Base-by-base conservation (phyloP, 2,888 invertebrate species). In the Bellardia pandia region DNA sequence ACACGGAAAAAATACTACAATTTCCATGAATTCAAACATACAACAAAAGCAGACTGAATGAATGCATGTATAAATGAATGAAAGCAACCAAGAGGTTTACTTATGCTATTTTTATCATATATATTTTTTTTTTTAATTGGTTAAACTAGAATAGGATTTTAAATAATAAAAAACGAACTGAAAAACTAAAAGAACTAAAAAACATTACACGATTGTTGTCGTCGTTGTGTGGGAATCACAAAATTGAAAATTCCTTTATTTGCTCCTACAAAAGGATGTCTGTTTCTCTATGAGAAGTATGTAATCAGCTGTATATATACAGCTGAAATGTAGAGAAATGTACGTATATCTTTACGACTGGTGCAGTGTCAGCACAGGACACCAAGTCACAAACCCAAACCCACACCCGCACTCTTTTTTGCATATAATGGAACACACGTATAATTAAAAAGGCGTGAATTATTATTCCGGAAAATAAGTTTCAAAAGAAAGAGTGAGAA, bases 371-470 rank as follows among this genome's bases (percentile, higher is more conserved):
- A 85, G 69, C 82, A 82, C 56, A 85, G 88, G 82, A 76, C 89
- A 86, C 62, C 82, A 77, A 77, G 60, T 80, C 72, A 84, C 45
- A 78, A 9, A 33, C 9, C 2, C 48, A 72, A 13, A 14, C 33
- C 37, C 14, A 68, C 3, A 45, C n/a, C 8, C 30, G n/a, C 16
- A 23, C n/a, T 14, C 9, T 30, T n/a, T 33, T 58, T 74, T 42
- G 37, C 58, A 58, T 74, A 74, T 45, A 45, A 30, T 75, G 23
- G 30, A 66, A 42, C 66, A 75, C n/a, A 88, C 88, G 82, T 88
- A 88, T 89, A 89, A 89, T 89, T 89, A 89, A 89, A 89, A 89
- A 88, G 89, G 89, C 89, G 89, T 89, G 88, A 89, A 89, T 88
- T 89, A 89, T 89, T 89, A 89, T 89, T 89, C 86, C 87, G 76